These are phyloP conservation scores for Ips nitidus DNA, from an alignment of 1,140 invertebrate genomes.

Conservation along the genomic window DNA sequence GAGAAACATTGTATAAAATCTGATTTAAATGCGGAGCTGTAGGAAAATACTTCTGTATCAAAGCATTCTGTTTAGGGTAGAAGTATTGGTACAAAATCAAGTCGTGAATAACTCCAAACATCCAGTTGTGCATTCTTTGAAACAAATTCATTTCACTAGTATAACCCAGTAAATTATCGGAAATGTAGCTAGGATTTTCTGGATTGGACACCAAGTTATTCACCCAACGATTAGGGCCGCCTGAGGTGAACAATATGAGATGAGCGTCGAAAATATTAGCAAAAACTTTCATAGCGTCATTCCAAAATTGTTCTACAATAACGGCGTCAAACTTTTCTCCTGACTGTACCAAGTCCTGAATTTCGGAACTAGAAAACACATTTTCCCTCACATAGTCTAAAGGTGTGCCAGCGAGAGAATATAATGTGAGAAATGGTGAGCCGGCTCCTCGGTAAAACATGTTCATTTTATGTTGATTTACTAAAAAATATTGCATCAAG, in stretches of 20 bases:
- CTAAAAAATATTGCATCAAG: too few species aligned
- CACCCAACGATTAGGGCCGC: constrained; percentile 43
- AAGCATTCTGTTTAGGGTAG: constrained; percentile 46
- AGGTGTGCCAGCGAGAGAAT: too few species aligned
- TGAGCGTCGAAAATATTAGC: constrained; percentile 52
- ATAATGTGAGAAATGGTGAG: too few species aligned
- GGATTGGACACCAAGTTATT: constrained; percentile 49
- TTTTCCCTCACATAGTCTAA: too few species aligned
- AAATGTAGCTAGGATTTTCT: constrained; percentile 50
- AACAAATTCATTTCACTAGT: constrained; percentile 54
- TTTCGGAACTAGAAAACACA: not conserved
- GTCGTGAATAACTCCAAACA: constrained; percentile 29
- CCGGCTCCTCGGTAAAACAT: too few species aligned
- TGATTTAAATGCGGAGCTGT: constrained; percentile 54
- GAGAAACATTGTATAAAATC: constrained; percentile 56
- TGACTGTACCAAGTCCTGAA: constrained; percentile 37
- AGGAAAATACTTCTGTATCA: constrained; percentile 53
- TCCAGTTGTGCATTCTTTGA: constrained; percentile 52
- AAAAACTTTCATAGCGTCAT: constrained; percentile 53
- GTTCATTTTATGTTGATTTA: too few species aligned
- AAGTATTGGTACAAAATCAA: constrained; percentile 22
- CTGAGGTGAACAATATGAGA: constrained; percentile 50
- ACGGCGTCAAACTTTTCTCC: constrained; percentile 55
- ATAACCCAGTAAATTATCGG: constrained; percentile 43
- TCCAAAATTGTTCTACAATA: constrained; percentile 54